Evolutionary conservation across 2,888 invertebrate genomes (phyloP).

Genomic region (Lepidonotus clava): DNA sequence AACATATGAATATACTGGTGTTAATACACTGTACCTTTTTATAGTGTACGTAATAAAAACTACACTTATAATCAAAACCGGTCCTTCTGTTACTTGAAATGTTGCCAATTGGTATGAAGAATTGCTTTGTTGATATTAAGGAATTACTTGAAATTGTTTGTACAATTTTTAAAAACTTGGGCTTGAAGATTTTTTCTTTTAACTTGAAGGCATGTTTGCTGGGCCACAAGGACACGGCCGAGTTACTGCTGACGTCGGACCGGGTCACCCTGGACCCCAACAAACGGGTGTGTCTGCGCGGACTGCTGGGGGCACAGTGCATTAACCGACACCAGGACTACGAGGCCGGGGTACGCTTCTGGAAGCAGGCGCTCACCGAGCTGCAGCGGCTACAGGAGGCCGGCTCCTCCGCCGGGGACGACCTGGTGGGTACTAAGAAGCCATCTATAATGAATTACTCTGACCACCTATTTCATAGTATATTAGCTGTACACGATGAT

Average conservation of each 20-base stretch:
- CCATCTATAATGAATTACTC: too few relatives aligned
- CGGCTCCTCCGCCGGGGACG: neutral
- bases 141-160: too few relatives aligned
- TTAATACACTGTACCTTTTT: too few relatives aligned
- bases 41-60: too few relatives aligned
- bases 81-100: too few relatives aligned
- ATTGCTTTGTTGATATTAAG: too few relatives aligned
- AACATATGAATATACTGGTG: too few relatives aligned
- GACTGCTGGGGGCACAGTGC: conserved; percentile 61
- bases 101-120: too few relatives aligned
- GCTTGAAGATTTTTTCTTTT: neutral
- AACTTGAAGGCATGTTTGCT: conserved; percentile 53
- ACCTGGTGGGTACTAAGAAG: conserved; percentile 33
- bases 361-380: conserved; percentile 57
- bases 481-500: too few relatives aligned
- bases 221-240: conserved; percentile 59
- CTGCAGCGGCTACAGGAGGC: conserved; percentile 33
- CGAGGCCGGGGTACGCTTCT: conserved; percentile 55
- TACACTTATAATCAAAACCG: too few relatives aligned
- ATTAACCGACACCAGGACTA: conserved; percentile 59
- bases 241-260: conserved; percentile 54
- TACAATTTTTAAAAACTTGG: too few relatives aligned
- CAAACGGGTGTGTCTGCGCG: conserved; percentile 55
- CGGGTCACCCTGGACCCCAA: conserved; percentile 30
- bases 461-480: too few relatives aligned